These are phyloP conservation scores for Drosophila ambigua DNA, from an alignment of 1,140 invertebrate genomes.

Conservation along the genomic window DNA sequence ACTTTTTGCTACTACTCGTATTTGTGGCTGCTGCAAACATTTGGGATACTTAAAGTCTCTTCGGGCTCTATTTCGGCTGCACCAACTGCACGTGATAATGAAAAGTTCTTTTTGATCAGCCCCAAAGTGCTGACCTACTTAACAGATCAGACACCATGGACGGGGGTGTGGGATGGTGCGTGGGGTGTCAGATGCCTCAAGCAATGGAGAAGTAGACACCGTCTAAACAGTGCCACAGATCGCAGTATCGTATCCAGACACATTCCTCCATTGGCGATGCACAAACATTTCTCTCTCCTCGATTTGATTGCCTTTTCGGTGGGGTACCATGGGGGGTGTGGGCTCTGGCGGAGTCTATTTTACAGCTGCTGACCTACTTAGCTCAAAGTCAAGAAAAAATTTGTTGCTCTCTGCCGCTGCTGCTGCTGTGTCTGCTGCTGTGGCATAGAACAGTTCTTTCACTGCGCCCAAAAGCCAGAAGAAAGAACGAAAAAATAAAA, in stretches of 20 bases:
- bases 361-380: constrained; percentile 80
- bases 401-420: constrained; percentile 18
- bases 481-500: constrained; percentile 25
- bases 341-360: constrained; percentile 65
- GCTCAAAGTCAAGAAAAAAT: constrained; percentile 73
- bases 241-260: constrained; percentile 38
- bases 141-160: neutral
- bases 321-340: neutral
- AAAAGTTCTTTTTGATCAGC: constrained; percentile 35
- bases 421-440: constrained; percentile 15
- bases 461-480: constrained; percentile 44
- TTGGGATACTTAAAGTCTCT: constrained; percentile 28
- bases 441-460: constrained; percentile 61
- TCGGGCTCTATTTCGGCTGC: constrained; percentile 9
- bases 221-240: constrained; percentile 49
- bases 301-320: constrained; percentile 53
- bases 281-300: constrained; percentile 48
- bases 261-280: constrained; percentile 39
- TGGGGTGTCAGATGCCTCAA: constrained; percentile 30
- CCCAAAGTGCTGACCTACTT: constrained; percentile 60
- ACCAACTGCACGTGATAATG: constrained; percentile 50
- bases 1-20: constrained; percentile 28
- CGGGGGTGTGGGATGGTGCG: constrained; percentile 3
- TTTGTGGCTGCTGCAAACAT: constrained; percentile 24
- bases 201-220: constrained; percentile 52